These are phyloP conservation scores for Drosophila seguyi DNA, from an alignment of 1,140 invertebrate species.

Conservation along the genomic window DNA sequence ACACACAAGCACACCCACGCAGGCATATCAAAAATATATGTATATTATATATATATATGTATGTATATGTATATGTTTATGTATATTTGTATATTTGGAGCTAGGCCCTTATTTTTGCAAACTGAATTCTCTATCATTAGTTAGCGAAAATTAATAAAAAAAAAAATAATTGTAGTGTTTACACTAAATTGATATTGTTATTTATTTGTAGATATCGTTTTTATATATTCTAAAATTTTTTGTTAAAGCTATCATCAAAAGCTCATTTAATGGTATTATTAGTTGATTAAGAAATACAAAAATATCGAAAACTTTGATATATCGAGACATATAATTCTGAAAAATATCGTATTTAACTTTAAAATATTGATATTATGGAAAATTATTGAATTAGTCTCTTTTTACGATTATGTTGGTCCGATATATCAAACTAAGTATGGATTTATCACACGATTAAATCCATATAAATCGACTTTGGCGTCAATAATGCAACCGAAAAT, in stretches of 20 bases:
- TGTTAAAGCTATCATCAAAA: not conserved
- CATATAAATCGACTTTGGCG: not conserved
- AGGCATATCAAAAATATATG: slow-evolving; percentile 80
- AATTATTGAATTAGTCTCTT: not conserved
- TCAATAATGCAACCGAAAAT: not conserved
- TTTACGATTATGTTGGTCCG: not conserved
- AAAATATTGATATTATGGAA: not conserved
- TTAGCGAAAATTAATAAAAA: not conserved
- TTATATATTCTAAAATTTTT: too few species aligned
- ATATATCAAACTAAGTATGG: not conserved
- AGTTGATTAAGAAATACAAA: not conserved
- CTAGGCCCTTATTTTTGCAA: slow-evolving; percentile 21
- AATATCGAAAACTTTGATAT: not conserved
- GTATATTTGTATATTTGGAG: slow-evolving; percentile 49
- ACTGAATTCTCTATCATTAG: slow-evolving; percentile 8
- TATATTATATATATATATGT: slow-evolving; percentile 44
- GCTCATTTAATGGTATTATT: not conserved
- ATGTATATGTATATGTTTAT: slow-evolving; percentile 32
- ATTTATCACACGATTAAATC: not conserved
- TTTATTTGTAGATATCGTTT: not conserved
- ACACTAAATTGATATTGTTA: not conserved
- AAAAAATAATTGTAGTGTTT: not conserved
- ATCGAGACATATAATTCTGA: not conserved
- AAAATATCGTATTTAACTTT: not conserved
- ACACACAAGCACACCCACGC: slow-evolving; percentile 36